These are phyloP conservation scores for Amiota mariae DNA, from an alignment of 2,888 invertebrate genomes.

Conservation along the genomic window DNA sequence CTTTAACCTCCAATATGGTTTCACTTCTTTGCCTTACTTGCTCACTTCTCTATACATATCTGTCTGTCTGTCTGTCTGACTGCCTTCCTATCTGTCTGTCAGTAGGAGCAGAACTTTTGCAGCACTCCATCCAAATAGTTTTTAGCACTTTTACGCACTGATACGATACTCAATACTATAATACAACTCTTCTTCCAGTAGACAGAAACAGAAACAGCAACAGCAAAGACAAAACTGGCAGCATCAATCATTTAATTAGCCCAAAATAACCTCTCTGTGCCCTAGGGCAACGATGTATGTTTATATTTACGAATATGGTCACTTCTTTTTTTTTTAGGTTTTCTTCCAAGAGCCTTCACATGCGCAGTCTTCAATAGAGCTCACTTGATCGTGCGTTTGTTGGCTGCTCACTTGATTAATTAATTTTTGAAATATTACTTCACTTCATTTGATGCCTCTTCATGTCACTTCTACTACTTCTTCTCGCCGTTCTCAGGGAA, in stretches of 20 bases:
- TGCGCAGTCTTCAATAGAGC: neutral
- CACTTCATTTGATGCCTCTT: constrained; percentile 24
- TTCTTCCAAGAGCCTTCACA: constrained; percentile 4
- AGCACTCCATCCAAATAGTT: neutral
- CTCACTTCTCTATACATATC: neutral
- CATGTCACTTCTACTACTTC: constrained; percentile 7
- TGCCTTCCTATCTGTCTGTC: neutral
- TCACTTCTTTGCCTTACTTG: no score
- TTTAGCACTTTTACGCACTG: constrained; percentile 22
- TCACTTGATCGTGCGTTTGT: constrained; percentile 34
- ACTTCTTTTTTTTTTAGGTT: neutral
- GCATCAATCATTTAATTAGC: constrained; percentile 31
- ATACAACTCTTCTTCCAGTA: neutral
- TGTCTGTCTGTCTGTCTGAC: neutral
- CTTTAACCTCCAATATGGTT: no score
- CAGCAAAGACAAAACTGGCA: constrained; percentile 9
- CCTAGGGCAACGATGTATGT: neutral
- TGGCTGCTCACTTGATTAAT: constrained; percentile 55
- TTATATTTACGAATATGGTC: neutral
- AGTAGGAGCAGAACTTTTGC: neutral
- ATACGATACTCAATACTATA: no score
- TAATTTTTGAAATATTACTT: constrained; percentile 64
- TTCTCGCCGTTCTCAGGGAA: neutral
- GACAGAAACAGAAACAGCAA: neutral
- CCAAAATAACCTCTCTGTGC: constrained; percentile 15